Evolutionary conservation across 2,888 invertebrate genomes (phyloP).

Genomic region (Acronicta aceris): DNA sequence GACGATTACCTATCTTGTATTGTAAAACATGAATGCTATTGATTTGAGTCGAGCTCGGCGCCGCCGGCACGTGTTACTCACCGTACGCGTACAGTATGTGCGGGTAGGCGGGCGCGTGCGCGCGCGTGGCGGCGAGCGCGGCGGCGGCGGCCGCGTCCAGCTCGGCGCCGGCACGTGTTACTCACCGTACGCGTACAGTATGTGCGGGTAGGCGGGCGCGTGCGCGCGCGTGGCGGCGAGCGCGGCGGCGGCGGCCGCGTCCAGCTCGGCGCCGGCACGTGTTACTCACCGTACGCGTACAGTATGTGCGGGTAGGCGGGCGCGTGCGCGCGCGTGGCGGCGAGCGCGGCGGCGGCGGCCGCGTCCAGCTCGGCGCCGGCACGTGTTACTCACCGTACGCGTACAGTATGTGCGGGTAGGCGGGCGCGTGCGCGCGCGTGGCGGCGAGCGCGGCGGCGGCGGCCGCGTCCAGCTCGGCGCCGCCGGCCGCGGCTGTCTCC

Average conservation of each 20-base stretch:
- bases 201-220: conserved; percentile 66
- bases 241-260: conserved; percentile 50
- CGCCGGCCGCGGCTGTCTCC: conserved; percentile 52
- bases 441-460: conserved; percentile 55
- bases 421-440: conserved; percentile 53
- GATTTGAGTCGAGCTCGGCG: too few species aligned
- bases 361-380: conserved; percentile 43
- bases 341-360: conserved; percentile 51
- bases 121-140: conserved; percentile 56
- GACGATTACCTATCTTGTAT: too few species aligned
- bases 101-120: conserved; percentile 64
- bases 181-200: conserved; percentile 72
- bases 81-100: conserved; percentile 70
- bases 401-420: conserved; percentile 71
- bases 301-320: conserved; percentile 70
- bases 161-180: too few species aligned
- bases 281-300: conserved; percentile 63
- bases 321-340: conserved; percentile 55
- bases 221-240: conserved; percentile 52
- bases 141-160: conserved; percentile 52
- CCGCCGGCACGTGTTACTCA: too few species aligned
- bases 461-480: conserved; percentile 36
- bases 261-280: conserved; percentile 39
- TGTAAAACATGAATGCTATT: too few species aligned
- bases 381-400: conserved; percentile 59